phyloP scores from a whole-genome alignment of 2,797 vertebrate species.

The Atherinosoma microstoma region DNA sequence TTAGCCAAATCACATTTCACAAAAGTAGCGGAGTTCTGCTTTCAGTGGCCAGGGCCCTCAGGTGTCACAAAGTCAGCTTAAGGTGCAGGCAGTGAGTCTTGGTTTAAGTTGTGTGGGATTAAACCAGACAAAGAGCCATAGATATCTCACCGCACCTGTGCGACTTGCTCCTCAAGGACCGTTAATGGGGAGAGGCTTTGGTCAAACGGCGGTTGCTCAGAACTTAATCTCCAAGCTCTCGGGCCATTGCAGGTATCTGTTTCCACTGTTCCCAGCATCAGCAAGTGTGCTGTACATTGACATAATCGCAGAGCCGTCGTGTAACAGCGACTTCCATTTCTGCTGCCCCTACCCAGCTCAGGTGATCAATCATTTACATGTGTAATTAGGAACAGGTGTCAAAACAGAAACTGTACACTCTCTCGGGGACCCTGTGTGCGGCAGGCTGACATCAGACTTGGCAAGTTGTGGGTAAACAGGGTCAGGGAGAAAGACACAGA shows the following conservation, averaged over 20 bases:
- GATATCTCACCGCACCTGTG: slow-evolving; percentile 82
- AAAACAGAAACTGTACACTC: slow-evolving; percentile 86
- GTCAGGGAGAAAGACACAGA: slow-evolving; percentile 47
- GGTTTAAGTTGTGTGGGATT: slow-evolving; percentile 80
- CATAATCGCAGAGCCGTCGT: slow-evolving; percentile 59
- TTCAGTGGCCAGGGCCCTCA: slow-evolving; percentile 74
- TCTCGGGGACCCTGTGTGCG: slow-evolving; percentile 66
- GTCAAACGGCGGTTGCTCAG: slow-evolving; percentile 80
- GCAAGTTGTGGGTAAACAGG: slow-evolving; percentile 67
- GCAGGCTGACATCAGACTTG: slow-evolving; percentile 81
- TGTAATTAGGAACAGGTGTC: slow-evolving; percentile 87
- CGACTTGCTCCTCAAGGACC: slow-evolving; percentile 70
- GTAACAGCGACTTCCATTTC: slow-evolving; percentile 72
- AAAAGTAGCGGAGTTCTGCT: slow-evolving; percentile 79
- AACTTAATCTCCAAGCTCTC: slow-evolving; percentile 81
- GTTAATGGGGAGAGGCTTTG: slow-evolving; percentile 72
- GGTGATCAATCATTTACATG: slow-evolving; percentile 88
- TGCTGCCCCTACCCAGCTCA: slow-evolving; percentile 64
- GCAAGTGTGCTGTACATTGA: slow-evolving; percentile 62
- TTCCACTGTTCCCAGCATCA: slow-evolving; percentile 67
- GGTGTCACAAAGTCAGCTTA: slow-evolving; percentile 77
- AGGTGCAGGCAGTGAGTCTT: slow-evolving; percentile 62
- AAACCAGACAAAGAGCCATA: slow-evolving; percentile 82
- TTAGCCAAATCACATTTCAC: slow-evolving; percentile 87
- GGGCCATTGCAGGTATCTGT: slow-evolving; percentile 75